phyloP scores from a whole-genome alignment of 2,113 vertebrate species.

The Antennarius striatus region DNA sequence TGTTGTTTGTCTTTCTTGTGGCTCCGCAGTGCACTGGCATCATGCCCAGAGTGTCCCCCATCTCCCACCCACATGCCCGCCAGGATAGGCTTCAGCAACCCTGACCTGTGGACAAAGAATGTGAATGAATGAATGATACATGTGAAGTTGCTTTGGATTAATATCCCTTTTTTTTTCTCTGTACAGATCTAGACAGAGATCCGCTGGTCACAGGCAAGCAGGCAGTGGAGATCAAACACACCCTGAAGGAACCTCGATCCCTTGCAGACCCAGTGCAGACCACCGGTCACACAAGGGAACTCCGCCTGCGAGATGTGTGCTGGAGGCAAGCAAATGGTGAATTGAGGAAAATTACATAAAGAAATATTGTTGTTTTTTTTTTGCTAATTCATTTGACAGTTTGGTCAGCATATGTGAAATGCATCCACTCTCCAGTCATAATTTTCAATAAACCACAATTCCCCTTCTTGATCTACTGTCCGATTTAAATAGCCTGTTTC shows the following conservation, averaged over 20 bases:
- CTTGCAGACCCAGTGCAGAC: conserved; percentile 80
- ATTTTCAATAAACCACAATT: not conserved
- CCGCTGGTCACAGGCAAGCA: conserved; percentile 84
- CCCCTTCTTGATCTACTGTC: not conserved
- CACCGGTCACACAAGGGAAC: conserved; percentile 64
- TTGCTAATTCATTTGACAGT: not conserved
- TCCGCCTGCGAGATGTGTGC: conserved; percentile 66
- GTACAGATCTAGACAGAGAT: conserved; percentile 83
- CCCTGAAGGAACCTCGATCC: conserved; percentile 84
- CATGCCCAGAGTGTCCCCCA: too few species aligned
- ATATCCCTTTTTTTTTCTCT: conserved; percentile 5
- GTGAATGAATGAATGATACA: too few species aligned
- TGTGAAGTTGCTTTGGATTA: not conserved
- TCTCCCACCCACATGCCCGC: too few species aligned
- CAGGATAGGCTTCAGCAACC: too few species aligned
- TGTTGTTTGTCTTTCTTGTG: too few species aligned
- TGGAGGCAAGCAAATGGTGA: conserved; percentile 80
- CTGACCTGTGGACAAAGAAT: too few species aligned
- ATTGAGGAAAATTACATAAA: not conserved
- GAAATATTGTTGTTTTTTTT: too few species aligned
- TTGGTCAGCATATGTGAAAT: not conserved
- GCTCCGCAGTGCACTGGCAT: too few species aligned
- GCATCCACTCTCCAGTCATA: not conserved
- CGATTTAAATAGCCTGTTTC: not conserved
- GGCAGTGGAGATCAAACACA: conserved; percentile 89